A percentile compares a stretch with the other conserved stretches of the same genome.
phyloP scores from a whole-genome alignment of 1,140 invertebrate species.

The Lasaia peninsularis region DNA sequence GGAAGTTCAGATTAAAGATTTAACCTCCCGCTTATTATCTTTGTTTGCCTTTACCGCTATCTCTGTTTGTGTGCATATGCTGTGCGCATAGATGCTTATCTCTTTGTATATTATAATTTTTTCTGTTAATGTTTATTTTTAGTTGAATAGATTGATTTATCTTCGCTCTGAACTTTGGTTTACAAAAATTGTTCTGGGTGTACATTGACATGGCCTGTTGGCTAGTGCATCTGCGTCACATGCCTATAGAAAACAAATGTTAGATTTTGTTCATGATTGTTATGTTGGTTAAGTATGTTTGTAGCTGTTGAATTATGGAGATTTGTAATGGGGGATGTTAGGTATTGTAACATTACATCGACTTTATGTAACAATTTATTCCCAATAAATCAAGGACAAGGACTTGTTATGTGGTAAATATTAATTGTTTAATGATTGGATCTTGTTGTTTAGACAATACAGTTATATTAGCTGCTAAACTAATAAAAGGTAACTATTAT shows the following conservation, averaged over 20 bases:
- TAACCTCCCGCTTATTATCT: conserved; percentile 15
- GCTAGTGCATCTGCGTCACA: conserved; percentile 62
- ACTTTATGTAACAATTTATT: neutral
- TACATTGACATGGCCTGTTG: conserved; percentile 43
- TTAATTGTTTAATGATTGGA: neutral
- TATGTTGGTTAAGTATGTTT: conserved; percentile 35
- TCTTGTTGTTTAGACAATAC: neutral
- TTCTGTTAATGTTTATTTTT: conserved; percentile 18
- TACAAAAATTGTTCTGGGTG: conserved; percentile 66
- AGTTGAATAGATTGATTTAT: conserved; percentile 19
- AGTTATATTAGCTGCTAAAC: conserved; percentile 4
- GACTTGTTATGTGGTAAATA: neutral
- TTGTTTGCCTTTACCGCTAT: conserved; percentile 16
- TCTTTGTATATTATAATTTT: conserved; percentile 13
- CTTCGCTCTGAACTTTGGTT: conserved; percentile 25
- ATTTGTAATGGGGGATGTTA: conserved; percentile 27
- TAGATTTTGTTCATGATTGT: conserved; percentile 53
- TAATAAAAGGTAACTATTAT: neutral
- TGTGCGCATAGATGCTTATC: conserved; percentile 15
- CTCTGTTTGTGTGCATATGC: conserved; percentile 17
- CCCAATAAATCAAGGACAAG: neutral
- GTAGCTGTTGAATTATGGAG: conserved; percentile 25
- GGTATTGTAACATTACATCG: neutral
- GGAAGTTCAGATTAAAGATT: conserved; percentile 16
- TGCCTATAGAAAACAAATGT: conserved; percentile 46